These are phyloP conservation scores for Neomorphus geoffroyi DNA, from an alignment of 2,797 vertebrate species.

Conservation along the genomic window DNA sequence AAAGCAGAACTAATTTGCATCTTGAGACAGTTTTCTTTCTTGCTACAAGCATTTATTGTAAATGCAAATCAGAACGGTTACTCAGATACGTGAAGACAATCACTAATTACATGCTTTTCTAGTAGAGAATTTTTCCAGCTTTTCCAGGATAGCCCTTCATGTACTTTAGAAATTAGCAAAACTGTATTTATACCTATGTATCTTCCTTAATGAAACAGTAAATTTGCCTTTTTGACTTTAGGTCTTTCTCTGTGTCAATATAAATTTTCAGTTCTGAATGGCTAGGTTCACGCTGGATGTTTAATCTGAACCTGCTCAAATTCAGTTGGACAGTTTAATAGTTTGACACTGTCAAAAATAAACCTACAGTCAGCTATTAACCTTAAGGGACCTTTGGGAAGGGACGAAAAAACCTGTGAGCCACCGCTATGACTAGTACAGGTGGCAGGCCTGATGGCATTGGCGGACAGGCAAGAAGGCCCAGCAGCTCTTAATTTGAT, in stretches of 20 bases:
- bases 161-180: neutral
- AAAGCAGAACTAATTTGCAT: conserved; percentile 6
- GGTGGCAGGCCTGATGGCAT: neutral
- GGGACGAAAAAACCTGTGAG: neutral
- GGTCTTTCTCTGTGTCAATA: neutral
- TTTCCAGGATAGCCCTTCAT: neutral
- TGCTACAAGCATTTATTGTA: neutral
- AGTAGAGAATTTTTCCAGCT: neutral
- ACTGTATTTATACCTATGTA: neutral
- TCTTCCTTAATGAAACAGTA: neutral
- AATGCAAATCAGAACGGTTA: neutral
- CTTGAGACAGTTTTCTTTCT: neutral
- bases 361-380: neutral
- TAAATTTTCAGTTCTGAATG: neutral
- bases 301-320: neutral
- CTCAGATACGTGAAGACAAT: neutral
- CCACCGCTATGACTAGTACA: too few species aligned
- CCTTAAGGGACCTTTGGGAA: neutral
- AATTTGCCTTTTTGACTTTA: neutral
- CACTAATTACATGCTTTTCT: neutral
- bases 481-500: neutral
- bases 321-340: neutral
- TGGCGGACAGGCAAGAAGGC: neutral
- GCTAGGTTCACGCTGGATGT: neutral
- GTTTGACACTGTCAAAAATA: neutral